These are phyloP conservation scores for Panurus biarmicus DNA, from an alignment of 2,113 vertebrate genomes.

Conservation along the genomic window DNA sequence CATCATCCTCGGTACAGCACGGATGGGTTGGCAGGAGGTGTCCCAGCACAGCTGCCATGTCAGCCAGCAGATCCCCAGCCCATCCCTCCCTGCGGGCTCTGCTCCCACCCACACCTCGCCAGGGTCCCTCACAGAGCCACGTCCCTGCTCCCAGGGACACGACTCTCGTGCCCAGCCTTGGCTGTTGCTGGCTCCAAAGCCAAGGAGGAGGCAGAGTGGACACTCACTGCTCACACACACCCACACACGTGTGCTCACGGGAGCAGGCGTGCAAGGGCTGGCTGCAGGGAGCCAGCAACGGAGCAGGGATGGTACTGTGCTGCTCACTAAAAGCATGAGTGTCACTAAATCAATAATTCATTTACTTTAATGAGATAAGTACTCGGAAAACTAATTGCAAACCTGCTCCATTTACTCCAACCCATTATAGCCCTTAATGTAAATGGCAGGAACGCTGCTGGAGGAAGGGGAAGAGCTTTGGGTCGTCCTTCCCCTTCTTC, in stretches of 20 bases:
- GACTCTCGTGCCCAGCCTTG: neutral
- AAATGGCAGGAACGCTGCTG: constrained; percentile 67
- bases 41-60: rapidly evolving
- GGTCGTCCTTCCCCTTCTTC: constrained; percentile 8
- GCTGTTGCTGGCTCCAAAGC: neutral
- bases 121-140: neutral
- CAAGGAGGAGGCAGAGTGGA: constrained; percentile 1
- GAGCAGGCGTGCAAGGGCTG: constrained; percentile 13
- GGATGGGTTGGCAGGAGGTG: neutral
- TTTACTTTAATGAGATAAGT: constrained; percentile 99
- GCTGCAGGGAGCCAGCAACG: neutral
- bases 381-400: constrained; percentile 95
- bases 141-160: neutral
- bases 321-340: constrained; percentile 90
- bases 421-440: constrained; percentile 79
- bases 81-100: neutral
- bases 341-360: constrained; percentile 98
- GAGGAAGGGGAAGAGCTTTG: constrained; percentile 54
- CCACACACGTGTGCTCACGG: neutral
- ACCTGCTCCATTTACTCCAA: constrained; percentile 85
- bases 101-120: neutral
- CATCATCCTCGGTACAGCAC: neutral
- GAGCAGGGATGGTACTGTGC: constrained; percentile 76
- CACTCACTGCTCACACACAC: rapidly evolving
- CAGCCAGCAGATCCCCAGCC: neutral